Evolutionary conservation across 2,113 vertebrate species (phyloP), one percentile per base, ranked within the genome.

Genomic region (Rhinichthys klamathensis): DNA sequence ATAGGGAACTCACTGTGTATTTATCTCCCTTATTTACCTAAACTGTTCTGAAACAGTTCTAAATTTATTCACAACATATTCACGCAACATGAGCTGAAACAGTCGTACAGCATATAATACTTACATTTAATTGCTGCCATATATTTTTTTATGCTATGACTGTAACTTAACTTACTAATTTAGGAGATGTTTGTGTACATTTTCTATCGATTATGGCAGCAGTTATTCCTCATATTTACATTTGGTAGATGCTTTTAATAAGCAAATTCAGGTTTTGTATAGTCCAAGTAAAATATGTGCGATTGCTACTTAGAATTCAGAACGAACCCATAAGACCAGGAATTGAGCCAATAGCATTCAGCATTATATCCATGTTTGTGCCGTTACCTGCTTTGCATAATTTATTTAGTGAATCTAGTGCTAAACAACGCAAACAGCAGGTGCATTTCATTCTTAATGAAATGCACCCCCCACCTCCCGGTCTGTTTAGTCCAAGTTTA

Each of bases 401-500:
- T 76, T 54, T 3, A 76, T 76, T 51, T 54, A 76, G 46, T 54
- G 46, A 54, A 76, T 76, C 70, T 74, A 44, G 7, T 2, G 7
- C 74, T 74, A 8, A 74, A 74, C 6, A 74, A 25, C 0, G 27
- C 74, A 76, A 16, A 76, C 15, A 75, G 25, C 73, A 54, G 44
- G 46, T 76, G 46, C 46, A 56, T 38, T 63, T 32, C 82, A 83
- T 87, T 74, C 76, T 84, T 90, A 87, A 88, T 80, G 32, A 67
- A n/a, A n/a, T n/a, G n/a, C n/a, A 67, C 16, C 63, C 63, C 38
- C 38, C 7, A 7, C 7, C 38, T 27, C 27, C 8, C 0, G 4
- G 60, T 90, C 92, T 89, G 78, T 93, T 92, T 88, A 91, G 89
- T 92, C 91, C 90, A 91, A 61, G 77, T 9, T 63, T 4, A 46